Conservation (phyloP, 2,888 invertebrate genomes). For the Mallateleia sp. region DNA sequence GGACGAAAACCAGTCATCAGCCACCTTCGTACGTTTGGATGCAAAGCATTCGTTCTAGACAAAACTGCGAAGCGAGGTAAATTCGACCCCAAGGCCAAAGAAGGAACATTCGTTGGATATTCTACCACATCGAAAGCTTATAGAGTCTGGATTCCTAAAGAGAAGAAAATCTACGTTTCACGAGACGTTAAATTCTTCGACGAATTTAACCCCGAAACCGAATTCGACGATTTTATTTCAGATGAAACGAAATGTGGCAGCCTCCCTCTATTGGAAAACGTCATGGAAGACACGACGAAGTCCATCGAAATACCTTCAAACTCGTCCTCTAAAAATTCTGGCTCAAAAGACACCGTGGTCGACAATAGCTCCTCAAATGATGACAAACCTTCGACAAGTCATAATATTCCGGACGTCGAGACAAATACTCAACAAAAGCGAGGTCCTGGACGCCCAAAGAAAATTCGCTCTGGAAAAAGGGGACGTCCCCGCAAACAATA, state of each 20-base stretch:
- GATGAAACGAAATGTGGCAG: background rate
- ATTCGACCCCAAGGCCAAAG: background rate
- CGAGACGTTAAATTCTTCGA: constrained; percentile 69
- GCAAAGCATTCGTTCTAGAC: background rate
- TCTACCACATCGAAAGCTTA: constrained; percentile 67
- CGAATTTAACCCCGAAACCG: constrained; percentile 1
- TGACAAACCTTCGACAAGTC: background rate
- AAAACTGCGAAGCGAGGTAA: background rate
- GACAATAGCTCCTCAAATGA: background rate
- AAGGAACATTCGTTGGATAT: constrained; percentile 61
- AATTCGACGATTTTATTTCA: constrained; percentile 3
- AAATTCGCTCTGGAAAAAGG: constrained; percentile 10
- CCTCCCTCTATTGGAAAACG: too few species aligned
- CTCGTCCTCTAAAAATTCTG: too few species aligned
- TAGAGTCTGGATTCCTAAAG: constrained; percentile 56
- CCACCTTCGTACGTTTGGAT: background rate
- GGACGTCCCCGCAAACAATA: constrained; percentile 50
- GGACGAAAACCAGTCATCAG: background rate
- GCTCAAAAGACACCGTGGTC: background rate
- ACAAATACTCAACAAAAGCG: background rate
- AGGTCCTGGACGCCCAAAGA: constrained; percentile 40
- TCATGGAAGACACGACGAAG: too few species aligned
- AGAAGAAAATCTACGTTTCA: constrained; percentile 44
- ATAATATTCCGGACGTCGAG: too few species aligned
- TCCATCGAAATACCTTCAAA: too few species aligned